Evolutionary conservation across 1,140 invertebrate species (phyloP), one percentile per base, ranked within the genome.

Genomic region (Hylaeus volcanicus): DNA sequence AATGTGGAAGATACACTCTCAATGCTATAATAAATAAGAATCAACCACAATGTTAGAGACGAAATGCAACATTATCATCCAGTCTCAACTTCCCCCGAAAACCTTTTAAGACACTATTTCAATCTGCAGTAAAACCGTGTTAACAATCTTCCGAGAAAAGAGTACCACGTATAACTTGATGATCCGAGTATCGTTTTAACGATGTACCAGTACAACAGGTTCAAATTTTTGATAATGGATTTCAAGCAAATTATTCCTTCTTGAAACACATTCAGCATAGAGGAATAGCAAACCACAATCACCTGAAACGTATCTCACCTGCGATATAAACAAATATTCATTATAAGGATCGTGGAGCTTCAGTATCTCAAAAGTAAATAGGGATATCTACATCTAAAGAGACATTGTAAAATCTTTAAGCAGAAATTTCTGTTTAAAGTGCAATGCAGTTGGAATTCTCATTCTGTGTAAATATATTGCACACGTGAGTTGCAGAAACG

Each of bases 301-400:
- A 76, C 73, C 82, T 87, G 85, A 87, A 87, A 87, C 84, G 55
- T 78, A 68, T 86, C 86, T 87, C 86, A 87, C 86, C 86, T 87
- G 86, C 72, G 56, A 78, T 63, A 37, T 72, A 69, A 86, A 71
- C 60, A 64, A 83, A 65, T 65, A 65, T 65, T 78, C 53, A 53
- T 9, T 72, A 73, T 58, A 81, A 55, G 65, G 63, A 85, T 55
- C 53, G 79, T 43, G 14, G 77, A 84, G 70, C 58, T 68, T 61
- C 71, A 65, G 56, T 63, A 68, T 85, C 55, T 14, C 53, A 69
- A 82, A 86, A 72, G 68, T 65, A 74, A 85, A 68, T 64, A 56
- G 74, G 55, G 79, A 68, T 53, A 69, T 77, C 79, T 86, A 80
- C 71, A 56, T 71, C 58, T 78, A 73, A 61, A 81, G 63, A 76